Base-by-base conservation (phyloP, 23 tunicate species). In the Pegea sp. region DNA sequence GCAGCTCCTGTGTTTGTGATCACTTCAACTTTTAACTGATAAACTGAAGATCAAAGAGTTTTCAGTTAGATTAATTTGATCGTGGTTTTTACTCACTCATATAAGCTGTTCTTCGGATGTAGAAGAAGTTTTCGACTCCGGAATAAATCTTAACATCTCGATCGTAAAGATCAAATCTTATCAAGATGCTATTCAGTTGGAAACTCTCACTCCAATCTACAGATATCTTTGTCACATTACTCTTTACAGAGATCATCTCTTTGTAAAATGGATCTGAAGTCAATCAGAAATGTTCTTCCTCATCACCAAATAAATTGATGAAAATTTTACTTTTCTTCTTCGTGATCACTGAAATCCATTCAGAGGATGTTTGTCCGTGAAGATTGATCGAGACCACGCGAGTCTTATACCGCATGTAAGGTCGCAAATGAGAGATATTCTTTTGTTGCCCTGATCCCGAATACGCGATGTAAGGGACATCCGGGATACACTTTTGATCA, bases 341-440 rank as follows among this genome's bases (percentile, higher is more conserved):
- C 4, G 95, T 84, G 2, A 56, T 54, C 5, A 42, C 81, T 0
- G 63, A 3, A 26, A 51, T 61, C 95, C 95, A 84, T 25, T 67
- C 80, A 23, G 95, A 84, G 24, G 60, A 71, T 25, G 57, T 54
- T 18, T 57, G 68, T 34, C 95, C 95, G 27, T 67, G 51, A 25
- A 68, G 68, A 32, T 84, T 84, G 64, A 55, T 64, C 7, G 95
- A 84, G 25, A 59, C 61, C 56, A 84, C 76, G 2, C 63, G 33
- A 44, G 74, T 73, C 43, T 64, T 76, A 33, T 84, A 84, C 1
- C 63, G 44, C 18, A 67, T 64, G 64, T 84, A 73, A 1, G 95
- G 86, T 5, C 19, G 34, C 21, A 84, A 59, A 31, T 57, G 34
- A 11, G 29, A 27, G n/a, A 84, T 62, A 11, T 28, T 27, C 1